Percentiles rank a stretch among this genome's conserved stretches.
Evolutionary conservation across 2,113 vertebrate species (phyloP).

Genomic region (Nipponia nippon): DNA sequence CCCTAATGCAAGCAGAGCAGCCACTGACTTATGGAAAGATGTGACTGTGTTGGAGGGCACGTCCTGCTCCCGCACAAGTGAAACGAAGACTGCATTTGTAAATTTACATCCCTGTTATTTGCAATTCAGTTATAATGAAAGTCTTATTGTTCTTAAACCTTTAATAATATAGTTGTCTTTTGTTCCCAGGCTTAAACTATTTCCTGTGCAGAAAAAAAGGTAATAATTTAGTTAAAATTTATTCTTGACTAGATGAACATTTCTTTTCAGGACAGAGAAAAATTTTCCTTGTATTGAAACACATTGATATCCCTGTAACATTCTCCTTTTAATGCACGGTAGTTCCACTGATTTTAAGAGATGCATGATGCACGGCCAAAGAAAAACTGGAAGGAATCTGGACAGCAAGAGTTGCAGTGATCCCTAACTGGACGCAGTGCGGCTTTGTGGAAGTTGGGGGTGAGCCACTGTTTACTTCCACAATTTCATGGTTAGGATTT

Average conservation of each 20-base stretch:
- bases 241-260: neutral
- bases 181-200: neutral
- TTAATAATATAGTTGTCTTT: neutral
- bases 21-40: neutral
- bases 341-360: neutral
- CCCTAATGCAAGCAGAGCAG: neutral
- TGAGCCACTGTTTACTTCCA: neutral
- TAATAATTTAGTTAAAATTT: neutral
- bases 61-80: neutral
- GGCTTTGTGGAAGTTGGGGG: neutral
- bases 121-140: neutral
- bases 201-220: neutral
- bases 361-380: neutral
- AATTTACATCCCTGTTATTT: neutral
- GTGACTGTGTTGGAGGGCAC: rapidly evolving
- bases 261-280: neutral
- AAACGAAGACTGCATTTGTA: neutral
- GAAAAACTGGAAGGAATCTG: neutral
- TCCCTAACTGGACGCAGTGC: neutral
- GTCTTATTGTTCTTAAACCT: neutral
- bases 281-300: neutral
- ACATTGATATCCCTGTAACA: neutral
- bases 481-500: neutral
- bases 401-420: neutral
- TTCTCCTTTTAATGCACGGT: neutral